These are phyloP conservation scores for Chaetogeoica ovagalla DNA, from an alignment of 2,888 invertebrate species.

Conservation along the genomic window DNA sequence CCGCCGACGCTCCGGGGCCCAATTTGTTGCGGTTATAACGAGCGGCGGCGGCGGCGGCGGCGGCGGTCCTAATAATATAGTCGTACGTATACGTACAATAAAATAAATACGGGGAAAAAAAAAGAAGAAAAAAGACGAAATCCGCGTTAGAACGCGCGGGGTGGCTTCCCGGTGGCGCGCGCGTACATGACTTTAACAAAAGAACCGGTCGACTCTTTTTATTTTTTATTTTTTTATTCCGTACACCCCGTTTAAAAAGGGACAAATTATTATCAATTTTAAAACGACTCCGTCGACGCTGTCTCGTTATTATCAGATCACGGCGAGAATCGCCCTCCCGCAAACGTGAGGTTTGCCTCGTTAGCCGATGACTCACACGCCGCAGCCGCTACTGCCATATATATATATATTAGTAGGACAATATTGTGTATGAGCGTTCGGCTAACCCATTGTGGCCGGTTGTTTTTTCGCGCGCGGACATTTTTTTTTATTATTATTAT, in stretches of 20 bases:
- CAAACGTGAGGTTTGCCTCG: constrained; percentile 49
- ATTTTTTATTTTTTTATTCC: constrained; percentile 13
- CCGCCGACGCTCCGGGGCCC: constrained; percentile 24
- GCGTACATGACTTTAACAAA: constrained; percentile 47
- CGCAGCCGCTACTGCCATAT: too few species aligned
- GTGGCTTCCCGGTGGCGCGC: too few species aligned
- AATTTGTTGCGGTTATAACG: constrained; percentile 53
- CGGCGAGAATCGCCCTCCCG: constrained; percentile 32
- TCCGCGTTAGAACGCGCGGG: too few species aligned
- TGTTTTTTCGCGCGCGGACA: constrained; percentile 30
- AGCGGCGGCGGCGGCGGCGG: constrained; percentile 28
- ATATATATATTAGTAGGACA: background rate
- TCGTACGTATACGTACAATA: background rate
- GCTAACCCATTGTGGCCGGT: constrained; percentile 29
- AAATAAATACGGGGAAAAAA: background rate
- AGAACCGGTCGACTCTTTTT: constrained; percentile 42
- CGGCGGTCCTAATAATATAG: background rate
- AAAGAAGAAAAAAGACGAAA: background rate
- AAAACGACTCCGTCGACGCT: constrained; percentile 16
- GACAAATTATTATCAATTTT: constrained; percentile 52
- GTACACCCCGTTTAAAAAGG: constrained; percentile 37
- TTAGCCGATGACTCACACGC: constrained; percentile 43
- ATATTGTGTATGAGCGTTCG: background rate
- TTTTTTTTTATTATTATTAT: too few species aligned
- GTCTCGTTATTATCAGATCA: constrained; percentile 27